These are phyloP conservation scores for Acanthiza pusilla DNA, from an alignment of 2,797 vertebrate species.

Conservation along the genomic window DNA sequence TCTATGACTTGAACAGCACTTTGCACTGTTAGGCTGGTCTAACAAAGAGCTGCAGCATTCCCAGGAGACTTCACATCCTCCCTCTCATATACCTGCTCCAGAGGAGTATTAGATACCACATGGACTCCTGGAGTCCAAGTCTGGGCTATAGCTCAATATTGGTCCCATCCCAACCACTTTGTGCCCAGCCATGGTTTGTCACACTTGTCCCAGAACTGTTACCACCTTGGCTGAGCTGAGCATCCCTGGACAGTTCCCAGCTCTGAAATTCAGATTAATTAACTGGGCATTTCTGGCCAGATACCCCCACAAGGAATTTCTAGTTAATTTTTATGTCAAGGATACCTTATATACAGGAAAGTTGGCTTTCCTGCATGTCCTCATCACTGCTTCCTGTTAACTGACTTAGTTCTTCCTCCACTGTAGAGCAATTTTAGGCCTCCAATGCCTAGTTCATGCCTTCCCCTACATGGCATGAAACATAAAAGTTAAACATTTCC, in stretches of 20 bases:
- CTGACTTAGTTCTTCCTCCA: not conserved
- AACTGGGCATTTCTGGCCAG: not conserved
- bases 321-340: not conserved
- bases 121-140: not conserved
- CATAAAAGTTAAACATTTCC: conserved; percentile 16
- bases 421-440: not conserved
- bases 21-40: not conserved
- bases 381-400: not conserved
- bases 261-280: not conserved
- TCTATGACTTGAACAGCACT: not conserved
- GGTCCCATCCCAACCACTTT: not conserved
- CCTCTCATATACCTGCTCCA: not conserved
- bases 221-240: not conserved
- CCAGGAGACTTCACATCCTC: not conserved
- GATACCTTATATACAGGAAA: not conserved
- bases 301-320: not conserved
- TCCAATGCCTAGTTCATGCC: not conserved
- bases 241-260: not conserved
- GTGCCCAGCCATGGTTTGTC: not conserved
- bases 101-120: not conserved
- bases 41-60: not conserved
- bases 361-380: not conserved
- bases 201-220: not conserved
- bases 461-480: not conserved
- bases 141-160: not conserved